These are phyloP conservation scores for Ochotona curzoniae DNA, from an alignment of 2,113 vertebrate genomes.

Conservation along the genomic window DNA sequence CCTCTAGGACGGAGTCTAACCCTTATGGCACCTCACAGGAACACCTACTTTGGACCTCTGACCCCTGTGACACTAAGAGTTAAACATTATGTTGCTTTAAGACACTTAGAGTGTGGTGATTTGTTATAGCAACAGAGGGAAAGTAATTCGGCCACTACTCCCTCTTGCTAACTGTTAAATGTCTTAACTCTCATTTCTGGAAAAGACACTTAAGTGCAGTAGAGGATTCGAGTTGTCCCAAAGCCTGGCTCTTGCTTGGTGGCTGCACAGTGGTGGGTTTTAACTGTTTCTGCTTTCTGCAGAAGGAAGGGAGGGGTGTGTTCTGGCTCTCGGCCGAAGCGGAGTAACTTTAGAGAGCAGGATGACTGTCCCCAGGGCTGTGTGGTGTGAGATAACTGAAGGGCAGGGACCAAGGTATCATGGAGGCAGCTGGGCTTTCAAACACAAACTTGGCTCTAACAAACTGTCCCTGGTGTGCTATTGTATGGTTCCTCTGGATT, in stretches of 20 bases:
- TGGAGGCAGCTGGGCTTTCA: not conserved
- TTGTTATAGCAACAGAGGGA: not conserved
- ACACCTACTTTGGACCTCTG: not conserved
- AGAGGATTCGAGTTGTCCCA: not conserved
- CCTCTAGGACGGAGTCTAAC: not conserved
- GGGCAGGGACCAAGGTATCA: not conserved
- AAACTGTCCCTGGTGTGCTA: not conserved
- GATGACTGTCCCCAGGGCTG: not conserved
- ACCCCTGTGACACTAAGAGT: not conserved
- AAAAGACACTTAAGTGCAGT: not conserved
- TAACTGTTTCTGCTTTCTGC: not conserved
- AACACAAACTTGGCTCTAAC: not conserved
- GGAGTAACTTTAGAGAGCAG: not conserved
- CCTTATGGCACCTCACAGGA: not conserved
- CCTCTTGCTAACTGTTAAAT: not conserved
- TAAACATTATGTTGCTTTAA: not conserved
- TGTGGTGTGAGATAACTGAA: not conserved
- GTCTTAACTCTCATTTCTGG: not conserved
- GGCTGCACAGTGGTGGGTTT: not conserved
- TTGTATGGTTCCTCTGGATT: not conserved
- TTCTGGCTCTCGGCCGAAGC: accelerated
- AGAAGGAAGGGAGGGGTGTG: no score
- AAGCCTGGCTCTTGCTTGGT: not conserved
- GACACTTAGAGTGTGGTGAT: not conserved
- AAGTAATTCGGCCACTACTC: not conserved